Evolutionary conservation across 2,888 invertebrate genomes (phyloP).

Genomic region (Choristoneura rosaceana): DNA sequence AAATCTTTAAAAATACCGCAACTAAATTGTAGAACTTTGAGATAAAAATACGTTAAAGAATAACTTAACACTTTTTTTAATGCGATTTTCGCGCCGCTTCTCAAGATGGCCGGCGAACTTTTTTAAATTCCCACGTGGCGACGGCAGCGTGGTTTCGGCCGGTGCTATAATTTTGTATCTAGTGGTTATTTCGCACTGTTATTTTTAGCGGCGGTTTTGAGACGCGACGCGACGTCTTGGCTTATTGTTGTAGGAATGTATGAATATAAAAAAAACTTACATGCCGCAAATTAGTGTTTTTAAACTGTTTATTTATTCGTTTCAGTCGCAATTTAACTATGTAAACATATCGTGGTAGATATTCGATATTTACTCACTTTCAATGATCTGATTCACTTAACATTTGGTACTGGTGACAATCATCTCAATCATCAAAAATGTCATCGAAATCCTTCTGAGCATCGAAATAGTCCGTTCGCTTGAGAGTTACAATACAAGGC

Average conservation of each 20-base stretch:
- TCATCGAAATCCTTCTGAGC: too few relatives aligned
- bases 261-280: conserved; percentile 6
- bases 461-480: too few relatives aligned
- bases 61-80: not conserved
- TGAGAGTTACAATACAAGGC: too few relatives aligned
- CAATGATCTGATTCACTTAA: too few relatives aligned
- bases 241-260: conserved; percentile 33
- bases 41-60: not conserved
- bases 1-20: not conserved
- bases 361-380: too few relatives aligned
- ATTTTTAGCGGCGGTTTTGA: conserved; percentile 61
- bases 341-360: too few relatives aligned
- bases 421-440: too few relatives aligned
- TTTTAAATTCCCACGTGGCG: conserved; percentile 56
- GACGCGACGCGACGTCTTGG: conserved; percentile 53
- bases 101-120: conserved; percentile 55
- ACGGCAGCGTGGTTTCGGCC: conserved; percentile 49
- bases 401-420: too few relatives aligned
- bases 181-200: conserved; percentile 68
- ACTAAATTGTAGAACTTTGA: not conserved
- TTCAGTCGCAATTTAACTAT: too few relatives aligned
- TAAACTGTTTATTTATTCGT: too few relatives aligned
- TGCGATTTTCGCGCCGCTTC: conserved; percentile 47
- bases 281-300: not conserved
- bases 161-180: conserved; percentile 69